phyloP scores from a whole-genome alignment of 1,140 invertebrate species.

The Reticulitermes speratus region DNA sequence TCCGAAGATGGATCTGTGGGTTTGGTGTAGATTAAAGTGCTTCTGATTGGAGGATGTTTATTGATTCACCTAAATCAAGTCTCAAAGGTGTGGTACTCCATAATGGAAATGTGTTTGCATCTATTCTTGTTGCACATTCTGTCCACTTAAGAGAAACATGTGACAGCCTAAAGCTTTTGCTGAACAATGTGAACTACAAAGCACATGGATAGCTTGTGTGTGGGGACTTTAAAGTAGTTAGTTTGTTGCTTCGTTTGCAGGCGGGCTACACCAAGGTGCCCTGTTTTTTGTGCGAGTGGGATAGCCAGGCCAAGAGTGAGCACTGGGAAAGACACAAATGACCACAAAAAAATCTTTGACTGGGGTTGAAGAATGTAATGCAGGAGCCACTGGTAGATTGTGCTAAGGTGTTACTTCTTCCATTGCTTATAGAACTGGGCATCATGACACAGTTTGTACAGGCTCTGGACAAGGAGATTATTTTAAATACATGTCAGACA shows the following conservation, averaged over 20 bases:
- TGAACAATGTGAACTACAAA: conserved; percentile 42
- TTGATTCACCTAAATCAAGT: conserved; percentile 41
- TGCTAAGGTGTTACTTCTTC: conserved; percentile 44
- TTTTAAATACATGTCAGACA: conserved; percentile 41
- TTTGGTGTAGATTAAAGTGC: conserved; percentile 39
- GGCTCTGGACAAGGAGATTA: conserved; percentile 42
- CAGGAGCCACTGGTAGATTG: conserved; percentile 41
- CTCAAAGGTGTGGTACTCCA: conserved; percentile 45
- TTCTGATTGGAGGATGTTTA: conserved; percentile 41
- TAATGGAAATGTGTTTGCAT: conserved; percentile 43
- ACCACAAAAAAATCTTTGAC: conserved; percentile 39
- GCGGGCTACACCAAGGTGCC: conserved; percentile 48
- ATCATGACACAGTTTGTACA: conserved; percentile 44
- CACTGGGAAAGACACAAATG: conserved; percentile 44
- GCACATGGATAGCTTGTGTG: conserved; percentile 42
- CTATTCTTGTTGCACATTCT: conserved; percentile 42
- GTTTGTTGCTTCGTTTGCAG: conserved; percentile 45
- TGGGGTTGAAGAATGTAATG: conserved; percentile 43
- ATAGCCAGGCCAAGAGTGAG: conserved; percentile 43
- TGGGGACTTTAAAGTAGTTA: conserved; percentile 44
- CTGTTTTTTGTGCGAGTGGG: conserved; percentile 48
- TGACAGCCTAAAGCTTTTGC: conserved; percentile 40
- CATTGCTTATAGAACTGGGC: conserved; percentile 45
- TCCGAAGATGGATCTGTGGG: conserved; percentile 38
- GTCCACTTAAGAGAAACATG: conserved; percentile 41